These are phyloP conservation scores for Sapajus apella DNA, from an alignment of 2,113 vertebrate genomes.

Conservation along the genomic window DNA sequence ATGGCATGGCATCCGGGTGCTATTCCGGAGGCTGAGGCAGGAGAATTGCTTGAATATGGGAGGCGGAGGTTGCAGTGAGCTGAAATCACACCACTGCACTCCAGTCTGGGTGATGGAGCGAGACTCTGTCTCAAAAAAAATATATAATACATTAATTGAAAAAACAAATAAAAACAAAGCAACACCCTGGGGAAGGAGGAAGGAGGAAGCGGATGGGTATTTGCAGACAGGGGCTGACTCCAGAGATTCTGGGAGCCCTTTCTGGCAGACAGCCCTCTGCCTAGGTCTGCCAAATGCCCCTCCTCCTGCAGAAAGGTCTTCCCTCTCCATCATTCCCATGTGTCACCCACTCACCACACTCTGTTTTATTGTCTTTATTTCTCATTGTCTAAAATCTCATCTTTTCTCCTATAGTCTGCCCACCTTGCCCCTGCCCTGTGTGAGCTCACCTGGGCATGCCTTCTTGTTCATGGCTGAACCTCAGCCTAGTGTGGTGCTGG, in stretches of 20 bases:
- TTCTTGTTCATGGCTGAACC: neutral
- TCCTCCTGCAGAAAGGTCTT: neutral
- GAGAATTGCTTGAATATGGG: too few species aligned
- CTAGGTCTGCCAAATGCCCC: neutral
- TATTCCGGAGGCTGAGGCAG: too few species aligned
- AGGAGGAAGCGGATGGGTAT: neutral
- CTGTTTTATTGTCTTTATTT: slow-evolving; percentile 1
- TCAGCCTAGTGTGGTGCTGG: neutral
- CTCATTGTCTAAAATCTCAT: neutral
- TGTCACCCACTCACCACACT: neutral
- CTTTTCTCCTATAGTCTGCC: neutral
- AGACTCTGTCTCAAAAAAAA: too few species aligned
- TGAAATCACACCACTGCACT: too few species aligned
- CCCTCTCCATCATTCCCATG: neutral
- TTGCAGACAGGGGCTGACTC: neutral
- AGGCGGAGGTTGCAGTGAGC: too few species aligned
- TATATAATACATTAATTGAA: too few species aligned
- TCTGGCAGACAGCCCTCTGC: neutral
- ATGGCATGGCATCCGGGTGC: too few species aligned
- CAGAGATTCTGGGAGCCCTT: neutral
- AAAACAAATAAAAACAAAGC: too few species aligned
- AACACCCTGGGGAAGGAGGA: too few species aligned
- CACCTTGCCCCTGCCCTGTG: neutral
- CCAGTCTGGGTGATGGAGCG: too few species aligned
- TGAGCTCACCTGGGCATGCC: neutral